Conservation (phyloP, 2,113 vertebrate species). For the Ciconia boyciana region DNA sequence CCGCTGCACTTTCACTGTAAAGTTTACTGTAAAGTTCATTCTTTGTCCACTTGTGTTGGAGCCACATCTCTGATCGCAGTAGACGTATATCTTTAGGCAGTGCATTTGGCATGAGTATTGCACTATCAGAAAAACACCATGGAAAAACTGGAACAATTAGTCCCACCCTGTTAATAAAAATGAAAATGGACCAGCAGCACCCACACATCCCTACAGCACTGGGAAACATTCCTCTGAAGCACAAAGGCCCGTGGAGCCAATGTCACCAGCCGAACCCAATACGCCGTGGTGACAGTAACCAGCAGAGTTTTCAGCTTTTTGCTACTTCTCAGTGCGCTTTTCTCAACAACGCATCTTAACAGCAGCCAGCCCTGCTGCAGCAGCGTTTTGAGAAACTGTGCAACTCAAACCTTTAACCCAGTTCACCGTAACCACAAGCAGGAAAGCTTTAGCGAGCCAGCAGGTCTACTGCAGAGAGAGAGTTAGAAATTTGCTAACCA, state of each 20-base stretch:
- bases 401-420: background rate
- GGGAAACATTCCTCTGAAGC: constrained; percentile 34
- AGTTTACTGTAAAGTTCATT: background rate
- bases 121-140: background rate
- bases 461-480: background rate
- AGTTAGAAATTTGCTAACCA: background rate
- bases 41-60: background rate
- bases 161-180: background rate
- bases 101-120: accelerated
- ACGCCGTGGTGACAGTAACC: background rate
- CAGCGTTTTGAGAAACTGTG: background rate
- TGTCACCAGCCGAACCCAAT: background rate
- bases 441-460: background rate
- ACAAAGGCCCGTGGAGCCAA: constrained; percentile 1
- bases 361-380: background rate
- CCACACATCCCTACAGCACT: background rate
- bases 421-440: background rate
- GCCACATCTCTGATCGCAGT: background rate
- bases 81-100: background rate
- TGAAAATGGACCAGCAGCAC: background rate
- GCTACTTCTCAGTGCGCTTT: constrained; percentile 13
- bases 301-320: constrained; percentile 40
- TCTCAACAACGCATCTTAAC: background rate
- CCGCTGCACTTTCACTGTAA: background rate
- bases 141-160: background rate